Percentiles rank a stretch among this genome's conserved stretches.
Conservation (phyloP, 2,797 vertebrate genomes). For the Epinephelus coioides region DNA sequence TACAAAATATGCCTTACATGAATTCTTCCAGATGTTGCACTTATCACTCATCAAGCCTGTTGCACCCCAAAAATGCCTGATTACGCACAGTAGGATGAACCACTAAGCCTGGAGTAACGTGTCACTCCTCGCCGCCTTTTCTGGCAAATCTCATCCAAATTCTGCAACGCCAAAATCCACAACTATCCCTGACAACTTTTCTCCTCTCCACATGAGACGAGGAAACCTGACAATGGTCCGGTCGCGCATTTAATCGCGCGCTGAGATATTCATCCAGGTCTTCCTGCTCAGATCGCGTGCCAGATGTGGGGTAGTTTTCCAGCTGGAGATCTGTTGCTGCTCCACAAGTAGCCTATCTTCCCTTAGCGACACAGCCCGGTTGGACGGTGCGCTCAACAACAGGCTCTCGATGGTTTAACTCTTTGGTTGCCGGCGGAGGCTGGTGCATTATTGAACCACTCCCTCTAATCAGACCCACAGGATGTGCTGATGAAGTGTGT, state of each 20-base stretch:
- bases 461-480: constrained; percentile 62
- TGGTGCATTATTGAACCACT: constrained; percentile 67
- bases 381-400: constrained; percentile 76
- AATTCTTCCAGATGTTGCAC: constrained; percentile 17
- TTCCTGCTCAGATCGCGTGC: constrained; percentile 29
- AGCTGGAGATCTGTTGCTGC: constrained; percentile 81
- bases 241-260: neutral
- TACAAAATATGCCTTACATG: neutral
- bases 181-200: constrained; percentile 66
- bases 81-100: constrained; percentile 32
- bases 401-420: constrained; percentile 78
- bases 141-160: constrained; percentile 16
- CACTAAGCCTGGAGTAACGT: neutral
- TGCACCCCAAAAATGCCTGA: neutral
- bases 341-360: constrained; percentile 74
- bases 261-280: constrained; percentile 9
- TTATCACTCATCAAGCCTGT: neutral
- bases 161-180: constrained; percentile 29
- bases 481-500: constrained; percentile 13
- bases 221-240: constrained; percentile 13
- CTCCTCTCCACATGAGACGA: constrained; percentile 12
- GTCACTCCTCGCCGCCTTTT: constrained; percentile 11
- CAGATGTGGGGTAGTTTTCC: constrained; percentile 70
- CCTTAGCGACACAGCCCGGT: constrained; percentile 75
- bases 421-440: constrained; percentile 66